Evolutionary conservation across 1,140 invertebrate species (phyloP), one percentile per base, ranked within the genome.

Genomic region (Lethrus apterus): DNA sequence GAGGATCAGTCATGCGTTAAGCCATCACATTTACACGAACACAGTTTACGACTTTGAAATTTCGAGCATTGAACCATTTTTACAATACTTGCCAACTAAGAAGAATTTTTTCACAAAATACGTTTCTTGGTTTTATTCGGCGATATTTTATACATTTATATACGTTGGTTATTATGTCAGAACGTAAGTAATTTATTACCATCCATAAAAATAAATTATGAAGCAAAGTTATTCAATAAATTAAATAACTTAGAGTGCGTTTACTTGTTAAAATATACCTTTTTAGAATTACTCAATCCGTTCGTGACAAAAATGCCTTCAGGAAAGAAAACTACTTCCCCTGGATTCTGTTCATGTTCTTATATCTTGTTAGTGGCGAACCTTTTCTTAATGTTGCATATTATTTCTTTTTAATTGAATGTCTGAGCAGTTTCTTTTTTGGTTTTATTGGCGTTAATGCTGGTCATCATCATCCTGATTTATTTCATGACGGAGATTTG

Each of bases 11-110:
- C 87, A 91, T 56, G 78, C 71, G 0, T 57, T 91, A 14, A 89
- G 84, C 19, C 87, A 91, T 64, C 88, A 91, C 62, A 63, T 86
- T 9, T 89, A 82, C 56, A 75, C 87, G 0, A 91, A 91, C 55
- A 88, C 86, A 0, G 63, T 82, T 2, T 73, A 79, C 65, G 89
- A 91, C 65, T 69, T 81, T 31, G 87, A 91, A 67, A 69, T 89
- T 1, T 79, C 80, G 24, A 59, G 66, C 8, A 65, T 83, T 15
- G 84, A 89, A 55, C 86, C 86, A 0, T 63, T 83, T n/a, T 51
- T 87, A 4, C 67, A 76, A n/a, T 89, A 76, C 69, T 63, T 83
- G 4, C 81, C 84, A 0, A 66, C 56, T 33, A 47, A 64, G 2
- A 76, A 82, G 51, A 58, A 62, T 4, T 54, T 62, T 13, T 11